These are phyloP conservation scores for Epistrophe eligans DNA, from an alignment of 2,888 invertebrate genomes.

Conservation along the genomic window DNA sequence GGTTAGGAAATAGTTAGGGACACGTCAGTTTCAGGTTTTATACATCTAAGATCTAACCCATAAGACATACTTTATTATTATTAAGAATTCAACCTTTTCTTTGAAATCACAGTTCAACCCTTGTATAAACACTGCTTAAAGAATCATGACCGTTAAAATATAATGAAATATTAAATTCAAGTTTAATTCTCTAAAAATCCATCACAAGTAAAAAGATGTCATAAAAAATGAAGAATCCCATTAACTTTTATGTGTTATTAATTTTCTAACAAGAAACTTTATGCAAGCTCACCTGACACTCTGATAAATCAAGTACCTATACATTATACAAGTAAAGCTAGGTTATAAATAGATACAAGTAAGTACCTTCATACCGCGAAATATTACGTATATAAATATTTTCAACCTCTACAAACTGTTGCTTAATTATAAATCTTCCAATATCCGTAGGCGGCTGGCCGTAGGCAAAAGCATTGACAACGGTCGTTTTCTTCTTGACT, in stretches of 20 bases:
- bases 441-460: not conserved
- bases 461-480: not conserved
- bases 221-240: not conserved
- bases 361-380: not conserved
- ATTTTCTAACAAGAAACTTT: conserved; percentile 3
- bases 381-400: not conserved
- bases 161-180: not conserved
- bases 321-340: not conserved
- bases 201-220: not conserved
- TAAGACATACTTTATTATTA: too few relatives aligned
- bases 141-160: not conserved
- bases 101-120: too few relatives aligned
- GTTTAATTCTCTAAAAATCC: not conserved
- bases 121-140: too few relatives aligned
- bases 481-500: not conserved
- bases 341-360: not conserved
- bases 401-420: not conserved
- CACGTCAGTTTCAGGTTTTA: too few relatives aligned
- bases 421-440: conserved; percentile 6
- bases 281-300: not conserved
- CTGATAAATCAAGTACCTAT: not conserved
- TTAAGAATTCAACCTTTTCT: too few relatives aligned
- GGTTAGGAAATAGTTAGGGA: too few relatives aligned
- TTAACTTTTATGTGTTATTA: conserved; percentile 2
- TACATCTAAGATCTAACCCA: too few relatives aligned